Base-by-base conservation (phyloP, 2,888 invertebrate species). In the Ryuthela nishihirai region DNA sequence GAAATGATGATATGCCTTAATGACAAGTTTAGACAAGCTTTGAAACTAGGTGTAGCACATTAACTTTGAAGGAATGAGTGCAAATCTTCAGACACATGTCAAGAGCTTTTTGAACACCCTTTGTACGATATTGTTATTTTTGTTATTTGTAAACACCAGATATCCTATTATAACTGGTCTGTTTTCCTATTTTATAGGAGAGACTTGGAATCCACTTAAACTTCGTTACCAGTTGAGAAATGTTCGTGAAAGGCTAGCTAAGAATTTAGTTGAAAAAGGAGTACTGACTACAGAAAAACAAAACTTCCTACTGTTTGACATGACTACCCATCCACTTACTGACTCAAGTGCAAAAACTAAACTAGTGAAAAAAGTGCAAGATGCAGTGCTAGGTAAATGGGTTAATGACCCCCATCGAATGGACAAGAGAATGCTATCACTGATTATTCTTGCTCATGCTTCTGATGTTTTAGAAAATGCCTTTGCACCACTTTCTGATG, bases 201-300 rank as follows among this genome's bases (percentile, higher is more conserved):
- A 98, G 80, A 99, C 99, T 68, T 99, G 99, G 99, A 99, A 99
- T 79, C 99, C 99, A 26, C 80, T 99, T 73, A 99, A 99, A 77
- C 80, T 99, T 69, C 85, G 92, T 71, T 99, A 97, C 78, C 99
- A 99, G 76, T 79, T 99, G 72, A 89, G 98, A 76, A 99, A 99
- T 81, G 99, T 99, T 3, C 83, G 99, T 68, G 99, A 99, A 79
- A 83, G 99, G 72, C 82, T 99, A 73, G 99, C 99, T 40, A 99
- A 99, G 78, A 99, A 98, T 80, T 82, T 99, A 70, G 98, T 98
- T 32, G 99, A 99, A 76, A 99, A 99, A 76, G 98, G 98, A 67
- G 97, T 99, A 36, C 82, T 98, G 68, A 97, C 98, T 62, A 99
- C 98, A 58, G 98, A 99, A 76, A 99, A 98, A 79, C 98, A 99